These are phyloP conservation scores for Enteromius anoplus DNA, from an alignment of 2,797 vertebrate genomes.

Conservation along the genomic window DNA sequence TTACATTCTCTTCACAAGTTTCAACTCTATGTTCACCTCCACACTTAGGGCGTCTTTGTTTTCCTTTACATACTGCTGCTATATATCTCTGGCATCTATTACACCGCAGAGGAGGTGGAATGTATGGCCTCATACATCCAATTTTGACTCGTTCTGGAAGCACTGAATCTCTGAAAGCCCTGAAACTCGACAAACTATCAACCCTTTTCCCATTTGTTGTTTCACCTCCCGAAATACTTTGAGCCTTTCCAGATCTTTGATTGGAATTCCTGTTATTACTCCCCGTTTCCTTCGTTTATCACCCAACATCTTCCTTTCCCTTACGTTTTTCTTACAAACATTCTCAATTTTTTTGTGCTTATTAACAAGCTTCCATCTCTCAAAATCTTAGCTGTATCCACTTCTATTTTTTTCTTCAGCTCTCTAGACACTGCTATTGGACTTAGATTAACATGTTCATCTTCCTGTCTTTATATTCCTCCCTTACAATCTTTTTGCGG, in stretches of 20 bases:
- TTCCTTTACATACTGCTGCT: not conserved
- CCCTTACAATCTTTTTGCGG: not conserved
- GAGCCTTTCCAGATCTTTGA: constrained; percentile 3
- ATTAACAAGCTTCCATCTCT: too few species aligned
- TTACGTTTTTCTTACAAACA: too few species aligned
- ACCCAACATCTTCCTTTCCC: not conserved
- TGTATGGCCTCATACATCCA: constrained; percentile 11
- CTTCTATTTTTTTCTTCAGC: too few species aligned
- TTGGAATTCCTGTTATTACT: not conserved
- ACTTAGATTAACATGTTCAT: too few species aligned
- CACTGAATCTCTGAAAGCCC: not conserved
- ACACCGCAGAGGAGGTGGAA: not conserved
- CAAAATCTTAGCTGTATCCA: too few species aligned
- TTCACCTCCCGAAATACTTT: not conserved
- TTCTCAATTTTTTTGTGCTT: too few species aligned
- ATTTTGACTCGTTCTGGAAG: not conserved
- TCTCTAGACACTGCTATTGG: not conserved
- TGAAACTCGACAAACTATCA: not conserved
- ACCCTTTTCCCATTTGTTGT: not conserved
- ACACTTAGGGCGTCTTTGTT: constrained; percentile 29
- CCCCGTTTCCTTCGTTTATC: not conserved
- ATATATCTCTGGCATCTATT: constrained; percentile 20
- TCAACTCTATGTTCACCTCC: constrained; percentile 8
- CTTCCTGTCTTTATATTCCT: too few species aligned
- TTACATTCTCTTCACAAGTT: not conserved